Evolutionary conservation across 2,888 invertebrate species (phyloP).

Genomic region (Chaitophorus viminalis): DNA sequence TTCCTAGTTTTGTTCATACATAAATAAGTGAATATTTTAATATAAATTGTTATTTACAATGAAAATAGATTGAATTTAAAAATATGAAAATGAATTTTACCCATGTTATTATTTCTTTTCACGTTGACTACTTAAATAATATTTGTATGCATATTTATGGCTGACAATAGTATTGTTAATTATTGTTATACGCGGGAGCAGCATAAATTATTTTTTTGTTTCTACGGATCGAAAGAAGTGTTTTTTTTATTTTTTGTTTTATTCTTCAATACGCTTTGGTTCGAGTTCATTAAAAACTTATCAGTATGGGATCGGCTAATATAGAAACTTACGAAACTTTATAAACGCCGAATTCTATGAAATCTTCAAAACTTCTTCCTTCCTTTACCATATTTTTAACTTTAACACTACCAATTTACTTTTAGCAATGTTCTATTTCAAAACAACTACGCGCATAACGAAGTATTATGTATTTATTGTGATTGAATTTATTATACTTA

Average conservation of each 20-base stretch:
- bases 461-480: not conserved
- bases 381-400: not conserved
- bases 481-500: not conserved
- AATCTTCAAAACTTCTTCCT: not conserved
- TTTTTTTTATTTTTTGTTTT: not conserved
- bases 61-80: too few relatives aligned
- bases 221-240: too few relatives aligned
- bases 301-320: conserved; percentile 28
- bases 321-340: conserved; percentile 16
- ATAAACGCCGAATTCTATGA: conserved; percentile 3
- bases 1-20: too few relatives aligned
- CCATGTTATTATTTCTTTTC: too few relatives aligned
- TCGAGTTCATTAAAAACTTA: conserved; percentile 43
- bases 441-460: not conserved
- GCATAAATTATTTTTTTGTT: too few relatives aligned
- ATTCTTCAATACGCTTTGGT: conserved; percentile 13
- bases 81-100: too few relatives aligned
- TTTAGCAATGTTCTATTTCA: not conserved
- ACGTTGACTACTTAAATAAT: too few relatives aligned
- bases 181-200: not conserved
- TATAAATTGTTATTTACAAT: too few relatives aligned
- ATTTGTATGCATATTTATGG: too few relatives aligned
- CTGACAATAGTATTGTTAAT: too few relatives aligned
- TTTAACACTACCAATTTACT: not conserved
- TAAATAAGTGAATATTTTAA: too few relatives aligned